These are phyloP conservation scores for Eristalis intricaria DNA, from an alignment of 2,888 invertebrate genomes.

Conservation along the genomic window DNA sequence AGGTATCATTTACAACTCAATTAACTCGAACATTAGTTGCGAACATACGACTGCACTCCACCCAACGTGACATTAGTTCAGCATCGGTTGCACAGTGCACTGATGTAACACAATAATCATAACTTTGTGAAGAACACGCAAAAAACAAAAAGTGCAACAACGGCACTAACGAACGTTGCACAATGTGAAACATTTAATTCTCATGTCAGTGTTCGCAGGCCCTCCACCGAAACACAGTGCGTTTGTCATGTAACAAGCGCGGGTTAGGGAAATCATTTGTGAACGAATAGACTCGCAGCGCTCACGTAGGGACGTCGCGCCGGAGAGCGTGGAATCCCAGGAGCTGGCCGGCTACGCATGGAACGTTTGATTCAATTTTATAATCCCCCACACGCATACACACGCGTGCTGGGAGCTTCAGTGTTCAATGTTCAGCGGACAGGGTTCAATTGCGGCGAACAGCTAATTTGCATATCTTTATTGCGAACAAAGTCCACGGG, in stretches of 20 bases:
- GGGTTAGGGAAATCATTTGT: constrained; percentile 43
- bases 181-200: constrained; percentile 32
- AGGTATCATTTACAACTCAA: constrained; percentile 41
- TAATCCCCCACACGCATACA: background rate
- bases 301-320: background rate
- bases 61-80: constrained; percentile 15
- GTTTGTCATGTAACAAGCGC: constrained; percentile 30
- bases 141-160: constrained; percentile 1
- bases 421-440: background rate
- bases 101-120: constrained; percentile 43
- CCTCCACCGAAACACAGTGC: constrained; percentile 5
- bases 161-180: constrained; percentile 4
- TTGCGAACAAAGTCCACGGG: constrained; percentile 7
- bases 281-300: constrained; percentile 18
- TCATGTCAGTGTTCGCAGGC: background rate
- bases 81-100: constrained; percentile 5
- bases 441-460: constrained; percentile 23
- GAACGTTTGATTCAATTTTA: constrained; percentile 41
- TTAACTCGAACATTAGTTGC: constrained; percentile 43
- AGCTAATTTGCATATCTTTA: constrained; percentile 49
- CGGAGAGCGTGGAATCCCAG: background rate
- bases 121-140: constrained; percentile 14
- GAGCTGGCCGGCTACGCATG: background rate
- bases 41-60: background rate
- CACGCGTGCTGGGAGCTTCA: background rate